phyloP scores from a whole-genome alignment of 2,888 invertebrate species.

The Amblyjoppa proteus region DNA sequence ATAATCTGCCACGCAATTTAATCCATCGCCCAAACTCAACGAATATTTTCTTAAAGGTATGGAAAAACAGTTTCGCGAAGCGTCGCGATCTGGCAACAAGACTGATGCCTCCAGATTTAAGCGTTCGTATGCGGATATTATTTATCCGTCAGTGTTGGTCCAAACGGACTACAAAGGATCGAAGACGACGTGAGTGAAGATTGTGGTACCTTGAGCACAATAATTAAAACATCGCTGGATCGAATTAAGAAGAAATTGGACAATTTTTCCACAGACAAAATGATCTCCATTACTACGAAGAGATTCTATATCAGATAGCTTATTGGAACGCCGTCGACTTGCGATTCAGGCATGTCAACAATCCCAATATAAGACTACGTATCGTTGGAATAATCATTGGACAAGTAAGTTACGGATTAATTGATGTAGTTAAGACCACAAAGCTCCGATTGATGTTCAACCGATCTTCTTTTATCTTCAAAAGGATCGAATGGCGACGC shows the following conservation, averaged over 20 bases:
- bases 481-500: slow-evolving; percentile 7
- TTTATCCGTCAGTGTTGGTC: background rate
- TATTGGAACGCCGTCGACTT: slow-evolving; percentile 53
- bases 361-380: slow-evolving; percentile 35
- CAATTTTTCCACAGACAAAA: slow-evolving; percentile 34
- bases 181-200: background rate
- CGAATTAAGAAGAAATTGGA: background rate
- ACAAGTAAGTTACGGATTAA: background rate
- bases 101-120: background rate
- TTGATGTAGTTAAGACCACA: background rate
- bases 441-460: background rate
- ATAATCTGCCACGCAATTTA: background rate
- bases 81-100: background rate
- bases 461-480: background rate
- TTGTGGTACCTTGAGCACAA: slow-evolving; percentile 7
- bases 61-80: background rate
- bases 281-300: slow-evolving; percentile 24
- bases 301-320: slow-evolving; percentile 42
- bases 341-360: slow-evolving; percentile 28
- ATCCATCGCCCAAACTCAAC: background rate
- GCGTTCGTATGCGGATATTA: background rate
- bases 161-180: background rate
- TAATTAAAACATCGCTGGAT: slow-evolving; percentile 24
- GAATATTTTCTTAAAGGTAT: background rate
- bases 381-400: slow-evolving; percentile 46